Evolutionary conservation across 2,113 vertebrate species (phyloP).

Genomic region (Rattus rattus): DNA sequence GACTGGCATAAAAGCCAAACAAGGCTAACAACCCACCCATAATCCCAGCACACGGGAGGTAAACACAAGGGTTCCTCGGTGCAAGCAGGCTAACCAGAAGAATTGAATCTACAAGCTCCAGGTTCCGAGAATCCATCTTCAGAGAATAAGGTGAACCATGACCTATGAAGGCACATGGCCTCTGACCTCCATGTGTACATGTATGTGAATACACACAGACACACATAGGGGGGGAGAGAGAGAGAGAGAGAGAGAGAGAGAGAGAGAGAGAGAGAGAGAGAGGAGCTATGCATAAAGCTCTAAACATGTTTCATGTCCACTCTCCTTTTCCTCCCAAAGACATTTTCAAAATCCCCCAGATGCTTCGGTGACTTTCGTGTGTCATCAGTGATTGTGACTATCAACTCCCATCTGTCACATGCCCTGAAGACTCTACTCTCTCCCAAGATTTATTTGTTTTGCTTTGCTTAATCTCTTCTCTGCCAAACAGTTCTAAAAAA

Average conservation of each 20-base stretch:
- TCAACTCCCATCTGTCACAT: not conserved
- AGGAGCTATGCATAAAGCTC: not conserved
- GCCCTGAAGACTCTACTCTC: not conserved
- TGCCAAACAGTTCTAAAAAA: constrained; percentile 9
- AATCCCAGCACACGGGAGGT: not conserved
- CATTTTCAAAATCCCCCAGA: not conserved
- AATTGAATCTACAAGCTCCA: not conserved
- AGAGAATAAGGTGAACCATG: not conserved
- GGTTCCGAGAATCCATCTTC: not conserved
- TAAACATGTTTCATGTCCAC: not conserved
- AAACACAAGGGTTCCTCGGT: too few relatives aligned
- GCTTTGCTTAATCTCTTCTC: not conserved
- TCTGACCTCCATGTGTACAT: not conserved
- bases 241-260: not conserved
- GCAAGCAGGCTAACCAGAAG: not conserved
- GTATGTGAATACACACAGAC: not conserved
- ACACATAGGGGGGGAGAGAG: not conserved
- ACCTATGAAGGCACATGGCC: not conserved
- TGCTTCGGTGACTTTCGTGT: not conserved
- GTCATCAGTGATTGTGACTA: not conserved
- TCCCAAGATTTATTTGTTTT: constrained; percentile 44
- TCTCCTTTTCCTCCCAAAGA: not conserved
- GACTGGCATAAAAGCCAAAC: too few relatives aligned
- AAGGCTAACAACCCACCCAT: not conserved
- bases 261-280: not conserved